Conservation (phyloP, 2,888 invertebrate species). For the Eristalis tenax region DNA sequence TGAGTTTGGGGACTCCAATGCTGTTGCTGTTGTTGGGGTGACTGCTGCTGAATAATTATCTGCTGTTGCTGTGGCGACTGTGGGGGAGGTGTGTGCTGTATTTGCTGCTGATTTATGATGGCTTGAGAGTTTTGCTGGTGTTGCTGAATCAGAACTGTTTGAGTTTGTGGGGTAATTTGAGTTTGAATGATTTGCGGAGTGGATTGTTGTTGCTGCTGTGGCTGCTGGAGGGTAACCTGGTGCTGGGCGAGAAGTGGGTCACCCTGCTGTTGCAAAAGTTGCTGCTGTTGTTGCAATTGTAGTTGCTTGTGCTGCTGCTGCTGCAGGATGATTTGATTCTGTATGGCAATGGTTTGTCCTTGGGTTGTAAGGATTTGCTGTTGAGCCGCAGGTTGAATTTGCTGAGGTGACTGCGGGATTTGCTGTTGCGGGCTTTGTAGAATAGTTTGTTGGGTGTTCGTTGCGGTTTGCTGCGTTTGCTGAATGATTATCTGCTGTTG, state of each 20-base stretch:
- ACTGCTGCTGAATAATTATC: conserved; percentile 84
- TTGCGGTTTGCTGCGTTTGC: conserved; percentile 41
- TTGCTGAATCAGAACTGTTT: conserved; percentile 80
- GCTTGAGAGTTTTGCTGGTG: conserved; percentile 73
- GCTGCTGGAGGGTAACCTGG: conserved; percentile 82
- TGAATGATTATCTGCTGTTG: conserved; percentile 74
- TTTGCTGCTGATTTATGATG: conserved; percentile 73
- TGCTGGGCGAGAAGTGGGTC: conserved; percentile 71
- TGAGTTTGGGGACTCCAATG: conserved; percentile 81
- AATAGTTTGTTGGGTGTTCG: conserved; percentile 29
- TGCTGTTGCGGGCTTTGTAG: conserved; percentile 73
- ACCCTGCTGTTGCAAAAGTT: conserved; percentile 74
- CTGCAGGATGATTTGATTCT: conserved; percentile 78
- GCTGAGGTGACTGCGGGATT: conserved; percentile 61
- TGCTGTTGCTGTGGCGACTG: conserved; percentile 81
- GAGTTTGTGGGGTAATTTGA: conserved; percentile 77
- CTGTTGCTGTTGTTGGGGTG: conserved; percentile 78
- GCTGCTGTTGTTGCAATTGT: conserved; percentile 83
- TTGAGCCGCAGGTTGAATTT: conserved; percentile 77
- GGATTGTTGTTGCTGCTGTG: conserved; percentile 76
- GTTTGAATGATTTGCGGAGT: conserved; percentile 61
- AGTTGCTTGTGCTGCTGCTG: conserved; percentile 84
- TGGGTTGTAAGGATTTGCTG: conserved; percentile 74
- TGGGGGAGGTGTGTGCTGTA: conserved; percentile 78
- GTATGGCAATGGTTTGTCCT: conserved; percentile 71